Evolutionary conservation across 1,140 invertebrate genomes (phyloP).

Genomic region (Maconellicoccus hirsutus): DNA sequence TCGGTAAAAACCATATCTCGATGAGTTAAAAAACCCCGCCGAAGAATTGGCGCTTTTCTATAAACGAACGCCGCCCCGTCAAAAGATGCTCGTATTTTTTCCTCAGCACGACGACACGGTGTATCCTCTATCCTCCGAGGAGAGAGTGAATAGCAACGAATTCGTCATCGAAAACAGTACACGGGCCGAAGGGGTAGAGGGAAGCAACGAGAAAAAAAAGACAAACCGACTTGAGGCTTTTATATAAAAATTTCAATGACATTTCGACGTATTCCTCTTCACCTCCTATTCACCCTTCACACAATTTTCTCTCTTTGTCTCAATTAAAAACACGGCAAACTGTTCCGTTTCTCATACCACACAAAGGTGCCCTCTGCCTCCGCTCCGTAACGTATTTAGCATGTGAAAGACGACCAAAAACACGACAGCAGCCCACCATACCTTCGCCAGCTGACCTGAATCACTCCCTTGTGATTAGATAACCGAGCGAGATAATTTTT

Average conservation of each 20-base stretch:
- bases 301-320: no score
- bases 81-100: neutral
- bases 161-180: no score
- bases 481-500: conserved; percentile 7
- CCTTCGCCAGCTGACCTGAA: conserved; percentile 15
- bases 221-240: neutral
- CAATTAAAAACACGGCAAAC: conserved; percentile 18
- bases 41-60: conserved; percentile 5
- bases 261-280: conserved; percentile 5
- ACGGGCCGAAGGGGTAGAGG: neutral
- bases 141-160: no score
- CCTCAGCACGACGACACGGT: no score
- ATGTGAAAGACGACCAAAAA: no score
- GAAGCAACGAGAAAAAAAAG: neutral
- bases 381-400: no score
- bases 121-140: no score
- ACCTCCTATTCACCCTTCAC: no score
- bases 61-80: neutral
- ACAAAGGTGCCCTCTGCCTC: no score
- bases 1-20: neutral
- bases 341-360: conserved; percentile 15
- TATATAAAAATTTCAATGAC: neutral
- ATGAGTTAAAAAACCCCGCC: neutral
- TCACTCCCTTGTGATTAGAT: conserved; percentile 13
- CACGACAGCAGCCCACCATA: neutral